Base-by-base conservation (phyloP, 1,140 invertebrate genomes). In the Drosophila dunni region DNA sequence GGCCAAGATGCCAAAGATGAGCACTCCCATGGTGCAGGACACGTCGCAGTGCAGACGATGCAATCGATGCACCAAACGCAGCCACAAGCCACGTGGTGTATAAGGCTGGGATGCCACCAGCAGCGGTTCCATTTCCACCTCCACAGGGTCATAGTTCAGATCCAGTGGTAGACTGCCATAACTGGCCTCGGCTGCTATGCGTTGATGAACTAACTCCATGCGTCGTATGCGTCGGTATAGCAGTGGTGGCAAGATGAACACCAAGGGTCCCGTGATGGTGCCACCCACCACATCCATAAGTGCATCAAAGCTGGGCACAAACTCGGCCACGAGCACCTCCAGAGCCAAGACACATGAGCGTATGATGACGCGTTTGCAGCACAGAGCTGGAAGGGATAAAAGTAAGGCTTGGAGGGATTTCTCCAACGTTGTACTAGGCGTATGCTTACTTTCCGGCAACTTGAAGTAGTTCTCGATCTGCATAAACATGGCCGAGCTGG, bases 261-360 rank as follows among this genome's bases (percentile, higher is more conserved):
- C 95, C 6, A 98, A 91, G 0, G 97, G 97, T 0, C 97, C 96
- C 0, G 96, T 97, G 0, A 98, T 94, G 0, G 96, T 96, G 11
- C 97, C 97, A 5, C 96, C 96, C 4, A 98, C 95, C 3, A 98
- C 93, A 29, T 97, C 95, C 95, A 98, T 96, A 2, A 98, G 95
- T n/a, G 97, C 93, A 71, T 98, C 97, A 89, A 98, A 98, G 73
- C 95, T 94, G 0, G 98, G 97, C 1, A 98, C 94, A 3, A 95
- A 94, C 93, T 97, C 96, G 0, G 95, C 97, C 5, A 98, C 93
- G 15, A 97, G 94, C 5, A 98, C 94, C 0, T 96, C 95, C 1
- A 96, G 68, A 0, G 94, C 93, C 10, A 97, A 94, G 1, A 98
- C 92, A 0, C 93, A 88, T 1, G 96, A 96, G 40, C 98, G 93